Conservation (phyloP, 2,888 invertebrate genomes). For the Spodoptera exigua region DNA sequence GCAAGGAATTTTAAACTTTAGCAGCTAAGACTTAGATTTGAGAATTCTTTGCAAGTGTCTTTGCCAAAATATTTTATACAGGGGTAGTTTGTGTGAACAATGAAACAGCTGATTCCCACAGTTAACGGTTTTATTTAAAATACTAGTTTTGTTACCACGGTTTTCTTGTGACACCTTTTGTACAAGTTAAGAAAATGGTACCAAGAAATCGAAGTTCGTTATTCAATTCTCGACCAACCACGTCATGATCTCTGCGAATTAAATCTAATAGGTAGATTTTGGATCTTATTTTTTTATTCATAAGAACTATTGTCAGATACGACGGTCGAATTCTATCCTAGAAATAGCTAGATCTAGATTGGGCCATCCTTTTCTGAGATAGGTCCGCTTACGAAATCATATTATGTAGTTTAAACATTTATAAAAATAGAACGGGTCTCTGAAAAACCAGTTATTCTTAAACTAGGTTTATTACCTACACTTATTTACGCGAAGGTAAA, state of each 20-base stretch:
- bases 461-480: conserved; percentile 42
- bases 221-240: no score
- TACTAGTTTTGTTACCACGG: conserved; percentile 40
- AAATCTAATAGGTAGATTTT: no score
- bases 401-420: no score
- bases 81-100: conserved; percentile 69
- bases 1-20: conserved; percentile 43
- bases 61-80: conserved; percentile 68
- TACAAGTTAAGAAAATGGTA: conserved; percentile 9
- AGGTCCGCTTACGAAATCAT: no score
- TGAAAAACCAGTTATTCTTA: conserved; percentile 33
- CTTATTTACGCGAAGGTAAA: conserved; percentile 49
- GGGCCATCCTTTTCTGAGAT: no score
- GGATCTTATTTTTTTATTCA: no score
- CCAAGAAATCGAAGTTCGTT: not conserved
- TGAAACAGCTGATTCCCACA: conserved; percentile 82
- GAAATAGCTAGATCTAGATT: no score
- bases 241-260: no score
- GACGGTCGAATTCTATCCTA: no score
- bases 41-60: conserved; percentile 43
- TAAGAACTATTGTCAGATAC: no score
- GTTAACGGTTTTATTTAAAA: conserved; percentile 78
- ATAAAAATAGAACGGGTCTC: no score
- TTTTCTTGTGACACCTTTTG: conserved; percentile 10
- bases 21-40: conserved; percentile 46